These are phyloP conservation scores for Tiaroga cobitis DNA, from an alignment of 2,797 vertebrate genomes.

Conservation along the genomic window DNA sequence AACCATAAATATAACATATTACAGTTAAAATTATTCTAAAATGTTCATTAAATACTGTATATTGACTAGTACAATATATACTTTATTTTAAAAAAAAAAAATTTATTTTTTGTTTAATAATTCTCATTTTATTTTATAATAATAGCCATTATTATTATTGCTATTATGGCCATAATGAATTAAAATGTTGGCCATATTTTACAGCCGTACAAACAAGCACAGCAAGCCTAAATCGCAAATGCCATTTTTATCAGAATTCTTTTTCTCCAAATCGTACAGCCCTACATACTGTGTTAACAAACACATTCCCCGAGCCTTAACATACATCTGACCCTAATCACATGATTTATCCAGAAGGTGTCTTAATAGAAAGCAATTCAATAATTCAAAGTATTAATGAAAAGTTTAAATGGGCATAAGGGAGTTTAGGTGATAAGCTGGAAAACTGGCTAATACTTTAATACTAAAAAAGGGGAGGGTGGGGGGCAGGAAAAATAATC, in stretches of 20 bases:
- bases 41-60: not conserved
- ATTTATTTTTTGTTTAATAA: not conserved
- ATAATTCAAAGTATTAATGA: conserved; percentile 57
- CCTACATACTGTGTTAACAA: conserved; percentile 24
- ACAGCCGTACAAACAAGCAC: not conserved
- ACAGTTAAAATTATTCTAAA: too few species aligned
- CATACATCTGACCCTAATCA: conserved; percentile 63
- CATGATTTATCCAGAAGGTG: conserved; percentile 26
- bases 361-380: conserved; percentile 40
- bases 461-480: not conserved
- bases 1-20: not conserved
- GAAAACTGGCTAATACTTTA: conserved; percentile 10
- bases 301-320: conserved; percentile 21
- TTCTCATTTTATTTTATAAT: not conserved
- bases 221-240: not conserved
- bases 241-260: not conserved
- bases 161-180: not conserved
- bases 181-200: not conserved
- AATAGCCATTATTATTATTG: not conserved
- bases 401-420: conserved; percentile 49
- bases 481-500: conserved; percentile 2
- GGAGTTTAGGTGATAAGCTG: conserved; percentile 15
- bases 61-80: not conserved
- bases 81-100: not conserved
- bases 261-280: not conserved